These are phyloP conservation scores for Stigmatopora nigra DNA, from an alignment of 2,113 vertebrate species.

Conservation along the genomic window DNA sequence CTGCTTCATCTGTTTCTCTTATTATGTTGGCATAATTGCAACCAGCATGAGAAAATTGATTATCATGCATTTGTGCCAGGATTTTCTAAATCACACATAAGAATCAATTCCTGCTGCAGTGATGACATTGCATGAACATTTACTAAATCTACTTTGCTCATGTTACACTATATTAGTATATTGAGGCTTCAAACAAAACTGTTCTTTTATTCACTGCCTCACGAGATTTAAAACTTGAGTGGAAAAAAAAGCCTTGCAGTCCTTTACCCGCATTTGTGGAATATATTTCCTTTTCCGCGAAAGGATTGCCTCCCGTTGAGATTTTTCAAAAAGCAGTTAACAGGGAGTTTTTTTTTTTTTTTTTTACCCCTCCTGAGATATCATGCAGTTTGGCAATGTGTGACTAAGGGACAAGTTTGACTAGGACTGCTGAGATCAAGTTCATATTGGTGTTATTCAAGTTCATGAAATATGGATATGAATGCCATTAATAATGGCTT, in stretches of 20 bases:
- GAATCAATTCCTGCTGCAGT: background rate
- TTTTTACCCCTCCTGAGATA: no score
- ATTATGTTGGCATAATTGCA: background rate
- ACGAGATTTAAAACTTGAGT: background rate
- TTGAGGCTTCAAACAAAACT: no score
- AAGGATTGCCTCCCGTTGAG: no score
- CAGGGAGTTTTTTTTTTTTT: no score
- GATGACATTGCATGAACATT: background rate
- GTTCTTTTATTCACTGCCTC: background rate
- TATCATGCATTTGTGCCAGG: background rate
- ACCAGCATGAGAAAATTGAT: background rate
- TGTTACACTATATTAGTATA: no score
- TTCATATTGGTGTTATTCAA: no score
- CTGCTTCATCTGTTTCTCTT: background rate
- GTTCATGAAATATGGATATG: conserved; percentile 3
- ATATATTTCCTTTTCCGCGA: background rate
- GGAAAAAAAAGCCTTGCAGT: background rate
- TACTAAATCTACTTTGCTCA: background rate
- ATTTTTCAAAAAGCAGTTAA: no score
- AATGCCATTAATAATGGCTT: background rate
- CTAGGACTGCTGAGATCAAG: background rate
- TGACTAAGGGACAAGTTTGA: no score
- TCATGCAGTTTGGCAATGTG: no score
- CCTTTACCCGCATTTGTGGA: background rate
- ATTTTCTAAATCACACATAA: background rate